Percentiles rank a stretch among this genome's conserved stretches.
These are phyloP conservation scores for Pseudeuparius sepicola DNA, from an alignment of 2,888 invertebrate genomes.

Conservation along the genomic window DNA sequence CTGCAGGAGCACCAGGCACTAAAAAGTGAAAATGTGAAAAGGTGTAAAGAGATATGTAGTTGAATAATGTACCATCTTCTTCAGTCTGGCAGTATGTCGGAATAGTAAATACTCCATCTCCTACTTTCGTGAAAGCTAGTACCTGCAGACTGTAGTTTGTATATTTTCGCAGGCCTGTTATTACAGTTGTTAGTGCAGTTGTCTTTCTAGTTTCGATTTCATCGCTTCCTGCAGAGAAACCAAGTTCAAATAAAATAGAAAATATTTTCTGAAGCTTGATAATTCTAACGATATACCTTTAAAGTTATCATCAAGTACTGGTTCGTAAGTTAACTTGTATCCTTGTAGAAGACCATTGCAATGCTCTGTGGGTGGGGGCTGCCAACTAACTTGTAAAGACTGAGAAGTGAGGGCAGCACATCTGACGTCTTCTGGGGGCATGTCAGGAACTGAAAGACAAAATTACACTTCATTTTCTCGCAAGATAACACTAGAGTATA, in stretches of 20 bases:
- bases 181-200: conserved; percentile 56
- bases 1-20: conserved; percentile 71
- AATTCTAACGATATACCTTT: conserved; percentile 33
- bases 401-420: conserved; percentile 66
- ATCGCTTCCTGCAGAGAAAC: conserved; percentile 39
- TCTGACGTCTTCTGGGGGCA: conserved; percentile 67
- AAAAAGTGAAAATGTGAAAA: conserved; percentile 18
- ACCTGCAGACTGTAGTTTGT: conserved; percentile 77
- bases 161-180: conserved; percentile 61
- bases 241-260: not conserved
- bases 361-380: conserved; percentile 61
- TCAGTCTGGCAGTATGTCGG: conserved; percentile 65
- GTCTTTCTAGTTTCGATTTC: conserved; percentile 55
- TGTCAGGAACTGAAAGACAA: conserved; percentile 64
- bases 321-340: conserved; percentile 60
- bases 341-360: conserved; percentile 70
- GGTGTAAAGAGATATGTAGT: not conserved
- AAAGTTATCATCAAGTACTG: conserved; percentile 49
- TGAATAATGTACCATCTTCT: conserved; percentile 52
- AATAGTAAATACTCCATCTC: conserved; percentile 60
- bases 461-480: too few species aligned
- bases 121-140: conserved; percentile 66
- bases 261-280: too few species aligned
- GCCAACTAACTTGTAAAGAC: conserved; percentile 71
- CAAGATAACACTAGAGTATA: not conserved